Evolutionary conservation across 2,113 vertebrate genomes (phyloP).

Genomic region (Myotis lucifugus): DNA sequence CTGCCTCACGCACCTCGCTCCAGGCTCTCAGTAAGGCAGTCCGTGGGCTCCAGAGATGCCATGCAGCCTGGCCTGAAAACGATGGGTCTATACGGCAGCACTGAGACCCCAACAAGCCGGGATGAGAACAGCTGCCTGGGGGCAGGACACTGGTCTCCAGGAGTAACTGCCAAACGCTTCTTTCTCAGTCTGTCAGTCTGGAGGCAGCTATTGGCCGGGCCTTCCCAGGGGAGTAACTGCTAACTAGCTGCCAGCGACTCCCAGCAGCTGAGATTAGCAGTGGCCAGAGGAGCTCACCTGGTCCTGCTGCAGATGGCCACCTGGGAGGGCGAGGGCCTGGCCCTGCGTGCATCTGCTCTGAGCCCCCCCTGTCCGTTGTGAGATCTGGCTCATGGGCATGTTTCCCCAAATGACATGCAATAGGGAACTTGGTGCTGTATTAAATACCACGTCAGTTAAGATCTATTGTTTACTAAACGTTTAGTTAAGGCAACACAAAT

Average conservation of each 20-base stretch:
- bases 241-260: not conserved
- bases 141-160: not conserved
- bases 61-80: not conserved
- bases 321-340: not conserved
- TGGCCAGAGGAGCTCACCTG: not conserved
- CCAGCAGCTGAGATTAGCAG: rapidly evolving
- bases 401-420: not conserved
- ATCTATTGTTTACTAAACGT: rapidly evolving
- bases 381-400: not conserved
- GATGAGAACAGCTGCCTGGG: too few relatives aligned
- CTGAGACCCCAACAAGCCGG: not conserved
- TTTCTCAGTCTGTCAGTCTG: not conserved
- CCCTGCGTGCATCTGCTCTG: not conserved
- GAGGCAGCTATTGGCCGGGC: not conserved
- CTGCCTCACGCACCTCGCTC: rapidly evolving
- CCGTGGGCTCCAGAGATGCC: too few relatives aligned
- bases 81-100: rapidly evolving
- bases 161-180: rapidly evolving
- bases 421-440: not conserved
- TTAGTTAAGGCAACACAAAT: not conserved
- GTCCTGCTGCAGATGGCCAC: too few relatives aligned
- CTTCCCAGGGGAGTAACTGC: not conserved
- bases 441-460: not conserved
- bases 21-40: not conserved
- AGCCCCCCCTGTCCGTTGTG: too few relatives aligned